These are phyloP conservation scores for Hypomecis atomaria DNA, from an alignment of 2,888 invertebrate genomes.

Conservation along the genomic window DNA sequence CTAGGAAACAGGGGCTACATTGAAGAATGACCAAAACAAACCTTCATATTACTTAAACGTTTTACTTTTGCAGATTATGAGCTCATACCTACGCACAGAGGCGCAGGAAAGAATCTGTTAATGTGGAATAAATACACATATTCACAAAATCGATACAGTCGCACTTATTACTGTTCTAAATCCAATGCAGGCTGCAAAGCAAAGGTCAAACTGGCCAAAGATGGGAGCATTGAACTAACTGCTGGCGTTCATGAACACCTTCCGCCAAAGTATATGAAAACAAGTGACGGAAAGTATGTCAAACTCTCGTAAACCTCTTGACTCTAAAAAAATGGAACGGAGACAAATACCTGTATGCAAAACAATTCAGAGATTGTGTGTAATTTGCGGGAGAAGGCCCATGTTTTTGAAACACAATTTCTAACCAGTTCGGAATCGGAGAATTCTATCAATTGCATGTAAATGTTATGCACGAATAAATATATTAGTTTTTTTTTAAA, in stretches of 20 bases:
- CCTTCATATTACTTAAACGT: neutral
- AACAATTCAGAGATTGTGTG: too few species aligned
- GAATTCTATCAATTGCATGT: too few species aligned
- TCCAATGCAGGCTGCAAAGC: constrained; percentile 7
- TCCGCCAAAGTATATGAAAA: constrained; percentile 10
- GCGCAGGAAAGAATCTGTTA: constrained; percentile 42
- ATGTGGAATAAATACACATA: constrained; percentile 24
- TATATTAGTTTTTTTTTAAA: too few species aligned
- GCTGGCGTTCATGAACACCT: constrained; percentile 3
- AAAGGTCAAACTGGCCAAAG: constrained; percentile 4
- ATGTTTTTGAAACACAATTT: too few species aligned
- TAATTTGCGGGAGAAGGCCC: too few species aligned
- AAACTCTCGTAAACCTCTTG: neutral
- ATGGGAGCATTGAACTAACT: constrained; percentile 3
- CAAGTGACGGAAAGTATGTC: constrained; percentile 3
- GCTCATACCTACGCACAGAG: constrained; percentile 33
- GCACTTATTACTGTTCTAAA: constrained; percentile 15
- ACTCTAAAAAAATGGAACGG: neutral
- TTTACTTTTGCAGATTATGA: constrained; percentile 27
- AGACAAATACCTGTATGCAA: too few species aligned
- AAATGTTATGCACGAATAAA: too few species aligned
- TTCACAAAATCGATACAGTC: neutral
- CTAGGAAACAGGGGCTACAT: too few species aligned
- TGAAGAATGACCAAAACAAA: too few species aligned
- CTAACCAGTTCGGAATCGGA: too few species aligned